These are phyloP conservation scores for Limnephilus lunatus DNA, from an alignment of 2,888 invertebrate genomes.

Conservation along the genomic window DNA sequence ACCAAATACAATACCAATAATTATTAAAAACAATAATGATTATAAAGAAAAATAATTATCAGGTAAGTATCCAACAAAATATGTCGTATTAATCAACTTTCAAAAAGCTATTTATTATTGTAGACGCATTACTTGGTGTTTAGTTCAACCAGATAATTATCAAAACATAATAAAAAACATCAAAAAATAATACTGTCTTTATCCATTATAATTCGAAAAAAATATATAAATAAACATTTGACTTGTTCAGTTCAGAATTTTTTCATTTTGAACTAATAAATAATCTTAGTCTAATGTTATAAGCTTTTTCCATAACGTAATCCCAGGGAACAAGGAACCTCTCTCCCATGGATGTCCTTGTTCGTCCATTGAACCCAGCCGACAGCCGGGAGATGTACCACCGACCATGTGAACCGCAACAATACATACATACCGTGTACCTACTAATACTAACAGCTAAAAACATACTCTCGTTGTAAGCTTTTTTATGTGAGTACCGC, in stretches of 20 bases:
- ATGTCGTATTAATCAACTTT: no score
- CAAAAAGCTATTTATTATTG: no score
- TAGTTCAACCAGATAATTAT: no score
- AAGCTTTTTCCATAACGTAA: neutral
- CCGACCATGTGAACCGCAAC: conserved; percentile 39
- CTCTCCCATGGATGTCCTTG: conserved; percentile 13
- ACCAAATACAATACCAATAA: no score
- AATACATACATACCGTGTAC: neutral
- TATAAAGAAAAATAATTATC: no score
- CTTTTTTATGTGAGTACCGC: neutral
- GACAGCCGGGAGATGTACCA: conserved; percentile 33
- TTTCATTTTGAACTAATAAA: neutral
- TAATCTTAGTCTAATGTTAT: neutral
- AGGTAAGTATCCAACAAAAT: no score
- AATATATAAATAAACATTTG: neutral
- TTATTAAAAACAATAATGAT: no score
- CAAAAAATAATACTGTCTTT: no score
- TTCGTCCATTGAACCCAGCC: conserved; percentile 36
- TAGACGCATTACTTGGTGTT: no score
- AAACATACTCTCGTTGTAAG: neutral
- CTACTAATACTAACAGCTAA: neutral
- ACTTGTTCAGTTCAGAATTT: neutral
- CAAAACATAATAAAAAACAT: no score
- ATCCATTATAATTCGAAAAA: neutral
- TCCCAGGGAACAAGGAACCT: neutral